Conservation (phyloP, 1,140 invertebrate species). For the Lucilia cuprina region DNA sequence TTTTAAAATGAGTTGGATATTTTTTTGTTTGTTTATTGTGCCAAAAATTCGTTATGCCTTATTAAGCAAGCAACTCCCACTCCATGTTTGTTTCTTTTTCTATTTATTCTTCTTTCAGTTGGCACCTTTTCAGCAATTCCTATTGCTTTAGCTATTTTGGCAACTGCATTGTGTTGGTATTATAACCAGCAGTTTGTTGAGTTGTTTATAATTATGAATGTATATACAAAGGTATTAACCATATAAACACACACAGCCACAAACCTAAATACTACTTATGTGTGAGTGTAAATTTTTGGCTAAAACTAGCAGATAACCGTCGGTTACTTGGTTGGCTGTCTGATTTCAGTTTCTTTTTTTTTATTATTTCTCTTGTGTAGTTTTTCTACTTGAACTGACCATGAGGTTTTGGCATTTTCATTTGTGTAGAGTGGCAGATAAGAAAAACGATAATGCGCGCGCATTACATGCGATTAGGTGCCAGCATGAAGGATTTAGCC, state of each 20-base stretch:
- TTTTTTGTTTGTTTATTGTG: constrained; percentile 14
- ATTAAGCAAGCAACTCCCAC: constrained; percentile 14
- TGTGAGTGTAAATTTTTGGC: not conserved
- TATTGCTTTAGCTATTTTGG: not conserved
- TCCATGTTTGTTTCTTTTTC: not conserved
- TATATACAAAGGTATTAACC: not conserved
- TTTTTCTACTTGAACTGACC: not conserved
- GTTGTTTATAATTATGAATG: not conserved
- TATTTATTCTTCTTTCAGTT: not conserved
- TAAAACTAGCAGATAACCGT: not conserved
- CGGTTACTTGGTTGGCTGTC: constrained; percentile 14
- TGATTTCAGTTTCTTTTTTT: not conserved
- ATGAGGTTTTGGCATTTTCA: not conserved
- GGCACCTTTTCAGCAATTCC: not conserved
- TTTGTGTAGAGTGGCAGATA: constrained; percentile 43
- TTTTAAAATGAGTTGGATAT: too few relatives aligned
- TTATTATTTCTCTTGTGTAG: not conserved
- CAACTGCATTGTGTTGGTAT: too few relatives aligned
- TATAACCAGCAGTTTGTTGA: too few relatives aligned
- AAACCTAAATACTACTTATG: not conserved
- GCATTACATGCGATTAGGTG: constrained; percentile 63
- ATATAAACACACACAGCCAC: not conserved
- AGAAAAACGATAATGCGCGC: constrained; percentile 62
- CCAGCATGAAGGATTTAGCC: constrained; percentile 58
- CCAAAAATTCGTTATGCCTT: constrained; percentile 24